Percentiles rank a stretch among this genome's conserved stretches.
These are phyloP conservation scores for Perizoma flavofasciatum DNA, from an alignment of 2,888 invertebrate species.

Conservation along the genomic window DNA sequence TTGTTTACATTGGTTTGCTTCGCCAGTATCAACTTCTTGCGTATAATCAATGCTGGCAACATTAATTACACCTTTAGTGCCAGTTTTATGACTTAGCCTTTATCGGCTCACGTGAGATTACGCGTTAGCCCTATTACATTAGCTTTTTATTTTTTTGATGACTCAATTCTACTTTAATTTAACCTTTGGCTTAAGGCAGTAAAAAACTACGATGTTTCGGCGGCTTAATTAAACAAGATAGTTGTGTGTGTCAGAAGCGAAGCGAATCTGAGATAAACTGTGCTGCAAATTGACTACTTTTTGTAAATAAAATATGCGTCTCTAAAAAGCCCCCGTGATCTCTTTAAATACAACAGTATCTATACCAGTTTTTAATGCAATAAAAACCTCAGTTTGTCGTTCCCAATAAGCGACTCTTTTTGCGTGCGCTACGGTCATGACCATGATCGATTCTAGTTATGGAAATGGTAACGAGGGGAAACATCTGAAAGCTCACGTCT, in stretches of 20 bases:
- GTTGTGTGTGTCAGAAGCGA: slow-evolving; percentile 38
- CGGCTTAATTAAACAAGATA: slow-evolving; percentile 41
- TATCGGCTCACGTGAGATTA: slow-evolving; percentile 73
- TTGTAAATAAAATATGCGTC: slow-evolving; percentile 23
- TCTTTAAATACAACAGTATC: slow-evolving; percentile 18
- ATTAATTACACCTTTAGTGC: slow-evolving; percentile 78
- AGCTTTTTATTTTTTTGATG: slow-evolving; percentile 61
- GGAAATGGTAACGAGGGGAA: slow-evolving; percentile 35
- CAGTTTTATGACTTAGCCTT: slow-evolving; percentile 69
- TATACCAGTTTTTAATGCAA: slow-evolving; percentile 17
- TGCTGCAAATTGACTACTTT: slow-evolving; percentile 35
- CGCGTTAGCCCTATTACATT: slow-evolving; percentile 68
- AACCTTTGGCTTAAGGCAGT: slow-evolving; percentile 40
- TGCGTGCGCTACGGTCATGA: slow-evolving; percentile 29
- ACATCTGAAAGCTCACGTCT: slow-evolving; percentile 36
- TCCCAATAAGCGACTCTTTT: slow-evolving; percentile 23
- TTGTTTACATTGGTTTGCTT: slow-evolving; percentile 69
- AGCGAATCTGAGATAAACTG: slow-evolving; percentile 36
- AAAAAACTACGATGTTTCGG: slow-evolving; percentile 41
- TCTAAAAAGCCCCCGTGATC: slow-evolving; percentile 16
- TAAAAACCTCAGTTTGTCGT: slow-evolving; percentile 24
- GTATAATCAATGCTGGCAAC: slow-evolving; percentile 72
- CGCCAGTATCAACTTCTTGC: slow-evolving; percentile 61
- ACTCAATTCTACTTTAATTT: slow-evolving; percentile 61
- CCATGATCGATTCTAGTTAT: slow-evolving; percentile 29